Evolutionary conservation across 2,888 invertebrate genomes (phyloP), one percentile per base, ranked within the genome.

Genomic region (Drosophila kambysellisi): DNA sequence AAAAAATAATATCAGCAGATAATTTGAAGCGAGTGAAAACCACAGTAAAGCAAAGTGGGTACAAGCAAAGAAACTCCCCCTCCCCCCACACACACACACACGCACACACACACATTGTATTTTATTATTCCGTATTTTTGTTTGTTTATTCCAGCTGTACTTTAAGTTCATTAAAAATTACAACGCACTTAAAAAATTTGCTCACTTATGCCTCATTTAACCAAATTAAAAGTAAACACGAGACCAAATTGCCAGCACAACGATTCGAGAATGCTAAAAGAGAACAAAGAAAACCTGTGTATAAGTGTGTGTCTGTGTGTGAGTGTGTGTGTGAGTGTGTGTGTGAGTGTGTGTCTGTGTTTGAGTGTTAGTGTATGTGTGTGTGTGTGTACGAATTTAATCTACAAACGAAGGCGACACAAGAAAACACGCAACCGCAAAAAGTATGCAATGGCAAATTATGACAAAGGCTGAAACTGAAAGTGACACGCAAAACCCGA

Each of bases 171-270:
- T 84, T 89, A 89, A 87, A 84, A 84, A 84, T 89, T 84, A 83
- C 81, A 84, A 72, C 76, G 76, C 84, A 84, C 84, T 89, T 86
- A 84, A 79, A 88, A 88, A 88, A 83, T 75, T 66, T 81, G 79
- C 71, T 87, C 85, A 87, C 81, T 82, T 81, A 85, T 77, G 90
- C 87, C 88, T 88, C 87, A 88, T 88, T 90, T 88, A 89, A 89
- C 86, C 74, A 90, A 88, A 88, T 88, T 88, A 90, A 88, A 88
- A 86, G 88, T 83, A 88, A 90, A 88, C 87, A 87, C 76, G 81
- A 78, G 58, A 20, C 69, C 20, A 79, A 80, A 82, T 80, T 78
- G 66, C 79, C 79, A 78, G 52, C 70, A 41, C 39, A 53, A 69
- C 58, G 63, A 41, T 51, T 51, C 69, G 56, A 59, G 70, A 76